Base-by-base conservation (phyloP, 1,140 invertebrate genomes). In the Drosophila rufa region DNA sequence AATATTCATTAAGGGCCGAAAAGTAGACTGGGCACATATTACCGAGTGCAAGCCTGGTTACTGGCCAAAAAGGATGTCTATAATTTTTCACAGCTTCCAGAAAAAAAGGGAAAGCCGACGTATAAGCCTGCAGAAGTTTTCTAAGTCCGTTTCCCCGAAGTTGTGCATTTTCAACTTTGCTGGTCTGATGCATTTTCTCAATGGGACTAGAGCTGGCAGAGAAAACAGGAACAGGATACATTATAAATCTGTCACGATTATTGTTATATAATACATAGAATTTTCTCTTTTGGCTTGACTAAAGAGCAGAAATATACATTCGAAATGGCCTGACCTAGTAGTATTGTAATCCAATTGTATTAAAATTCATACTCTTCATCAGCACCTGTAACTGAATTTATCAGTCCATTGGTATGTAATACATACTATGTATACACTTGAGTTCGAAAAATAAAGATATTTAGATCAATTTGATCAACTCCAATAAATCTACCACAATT, bases 41-140 rank as follows among this genome's bases (percentile, higher is more conserved):
- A 66, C 53, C 33, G 69, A 57, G 51, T 74, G 57, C 57, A 62
- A 30, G 69, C 69, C 80, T 83, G 82, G 84, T 87, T 87, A 89
- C 80, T 89, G 68, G 85, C 84, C 80, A 87, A 78, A 86, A 89
- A 89, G 90, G 79, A 84, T 89, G 85, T 69, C 80, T 71, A 80
- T 84, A 84, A 89, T 89, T 89, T 89, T 79, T 89, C 85, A 89
- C 73, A 84, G 64, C 67, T 69, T 38, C 42, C 50, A 55, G 70
- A 48, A 61, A 40, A 38, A 17, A 62, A 4, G 2, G 43, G 36
- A 40, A 59, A 50, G 33, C 45, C 47, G 22, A 55, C 22, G 22
- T 55, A 38, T 45, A 17, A 51, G 47, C 48, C 40, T 14, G 9
- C 47, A 15, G 15, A 58, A 73, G 47, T 57, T 62, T 46, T 42